phyloP scores from a whole-genome alignment of 2,797 vertebrate genomes.

The Gobionotothen gibberifrons region DNA sequence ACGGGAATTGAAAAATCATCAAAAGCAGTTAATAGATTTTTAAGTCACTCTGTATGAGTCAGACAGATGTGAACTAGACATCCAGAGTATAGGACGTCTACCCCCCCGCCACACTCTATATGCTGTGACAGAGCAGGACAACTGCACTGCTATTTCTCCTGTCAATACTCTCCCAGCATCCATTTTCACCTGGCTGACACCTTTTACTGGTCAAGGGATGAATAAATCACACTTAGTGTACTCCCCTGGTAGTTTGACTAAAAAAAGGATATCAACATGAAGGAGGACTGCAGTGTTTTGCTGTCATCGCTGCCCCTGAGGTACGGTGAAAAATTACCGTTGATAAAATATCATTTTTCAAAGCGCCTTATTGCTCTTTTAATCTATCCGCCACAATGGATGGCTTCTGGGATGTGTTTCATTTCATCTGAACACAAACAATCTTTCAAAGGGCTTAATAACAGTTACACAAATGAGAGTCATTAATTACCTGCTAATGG shows the following conservation, averaged over 20 bases:
- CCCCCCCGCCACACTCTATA: conserved; percentile 47
- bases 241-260: conserved; percentile 91
- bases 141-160: conserved; percentile 84
- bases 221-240: conserved; percentile 97
- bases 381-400: conserved; percentile 94
- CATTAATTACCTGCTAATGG: conserved; percentile 94
- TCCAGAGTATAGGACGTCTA: conserved; percentile 55
- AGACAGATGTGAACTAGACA: conserved; percentile 58
- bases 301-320: conserved; percentile 92
- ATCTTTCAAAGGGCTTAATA: conserved; percentile 91
- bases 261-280: conserved; percentile 94
- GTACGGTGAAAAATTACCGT: conserved; percentile 95
- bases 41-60: conserved; percentile 12
- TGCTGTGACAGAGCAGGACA: conserved; percentile 81
- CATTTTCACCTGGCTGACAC: conserved; percentile 93
- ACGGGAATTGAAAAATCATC: conserved; percentile 25
- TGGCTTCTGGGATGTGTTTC: conserved; percentile 91
- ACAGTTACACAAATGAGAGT: conserved; percentile 92
- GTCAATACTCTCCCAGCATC: conserved; percentile 86
- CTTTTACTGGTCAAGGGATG: conserved; percentile 92
- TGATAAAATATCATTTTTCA: conserved; percentile 99
- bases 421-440: conserved; percentile 91
- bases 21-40: conserved; percentile 13
- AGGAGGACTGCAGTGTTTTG: conserved; percentile 94
- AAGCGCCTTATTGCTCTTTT: conserved; percentile 93